Percentiles rank a stretch among this genome's conserved stretches.
Evolutionary conservation across 1,140 invertebrate species (phyloP).

Genomic region (Augochlora pura): DNA sequence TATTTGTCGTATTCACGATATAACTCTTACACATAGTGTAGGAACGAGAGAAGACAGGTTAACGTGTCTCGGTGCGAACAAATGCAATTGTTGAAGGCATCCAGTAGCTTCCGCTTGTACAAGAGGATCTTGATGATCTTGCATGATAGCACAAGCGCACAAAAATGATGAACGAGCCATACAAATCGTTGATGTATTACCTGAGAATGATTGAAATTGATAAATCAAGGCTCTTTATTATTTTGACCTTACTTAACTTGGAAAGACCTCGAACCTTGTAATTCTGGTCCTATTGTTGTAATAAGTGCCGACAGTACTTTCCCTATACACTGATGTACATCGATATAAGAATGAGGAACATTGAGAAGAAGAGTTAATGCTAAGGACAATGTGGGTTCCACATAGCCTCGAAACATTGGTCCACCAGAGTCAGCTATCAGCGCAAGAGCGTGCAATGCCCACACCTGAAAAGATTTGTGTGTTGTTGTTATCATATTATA

Average conservation of each 20-base stretch:
- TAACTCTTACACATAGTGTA: constrained; percentile 90
- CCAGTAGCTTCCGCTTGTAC: constrained; percentile 97
- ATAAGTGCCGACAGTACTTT: constrained; percentile 96
- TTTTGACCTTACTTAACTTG: not conserved
- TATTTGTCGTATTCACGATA: not conserved
- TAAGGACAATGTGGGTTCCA: constrained; percentile 95
- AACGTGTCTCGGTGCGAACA: constrained; percentile 97
- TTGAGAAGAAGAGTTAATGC: constrained; percentile 93
- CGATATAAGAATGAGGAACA: constrained; percentile 93
- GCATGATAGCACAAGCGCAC: constrained; percentile 95
- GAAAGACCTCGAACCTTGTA: constrained; percentile 85
- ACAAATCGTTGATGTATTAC: constrained; percentile 85
- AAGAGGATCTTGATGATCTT: constrained; percentile 92
- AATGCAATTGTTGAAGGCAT: constrained; percentile 97
- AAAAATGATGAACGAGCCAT: constrained; percentile 89
- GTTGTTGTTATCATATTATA: not conserved
- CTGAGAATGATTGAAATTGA: constrained; percentile 64
- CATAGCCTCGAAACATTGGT: constrained; percentile 98
- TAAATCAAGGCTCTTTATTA: not conserved
- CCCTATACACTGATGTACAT: constrained; percentile 97
- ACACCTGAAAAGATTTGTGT: constrained; percentile 84
- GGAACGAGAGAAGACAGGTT: constrained; percentile 96
- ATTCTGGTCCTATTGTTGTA: constrained; percentile 98
- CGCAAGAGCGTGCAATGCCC: constrained; percentile 97
- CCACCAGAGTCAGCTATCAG: constrained; percentile 98